Evolutionary conservation across 2,797 vertebrate genomes (phyloP), one percentile per base, ranked within the genome.

Genomic region (Pogoniulus pusillus): DNA sequence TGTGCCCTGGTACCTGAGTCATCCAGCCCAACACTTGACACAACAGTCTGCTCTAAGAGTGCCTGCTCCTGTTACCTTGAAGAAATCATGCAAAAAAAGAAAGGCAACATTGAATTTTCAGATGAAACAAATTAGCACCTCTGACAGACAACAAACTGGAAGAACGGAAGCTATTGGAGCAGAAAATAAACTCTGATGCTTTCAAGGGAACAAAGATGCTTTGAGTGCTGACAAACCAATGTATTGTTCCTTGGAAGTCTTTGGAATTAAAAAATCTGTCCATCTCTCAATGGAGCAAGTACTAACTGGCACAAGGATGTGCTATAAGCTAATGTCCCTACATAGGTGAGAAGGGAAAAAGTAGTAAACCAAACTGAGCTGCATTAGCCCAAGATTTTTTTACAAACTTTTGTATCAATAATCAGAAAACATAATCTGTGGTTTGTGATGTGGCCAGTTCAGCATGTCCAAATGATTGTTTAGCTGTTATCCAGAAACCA

Each of bases 101-200:
- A 82, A 66, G 12, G 10, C 37, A 87, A 72, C 9, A 32, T 7
- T 32, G 58, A 89, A 17, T n/a, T 92, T 79, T 66, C 65, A 82
- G 57, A 59, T 23, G 12, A 86, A 86, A 60, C 4, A 86, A 81
- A 82, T 91, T 78, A 85, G 8, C 64, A 81, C 29, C n/a, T 41
- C 59, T 69, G 70, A 78, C 37, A 81, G 80, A 85, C 57, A 85
- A 53, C 9, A 13, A 91, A 71, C 51, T 88, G 63, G 54, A 91
- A 93, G 64, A 47, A 75, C 70, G 51, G 47, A 88, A 82, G 43
- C 26, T 69, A 91, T 54, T 59, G 70, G 54, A 89, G 62, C 51
- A 82, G 73, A 91, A 92, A 90, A 91, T 82, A 76, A 85, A 82
- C 68, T 62, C 8, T 45, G 68, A 34, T 55, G 24, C 23, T 93